These are phyloP conservation scores for Andrena marginata DNA, from an alignment of 2,888 invertebrate species.

Conservation along the genomic window DNA sequence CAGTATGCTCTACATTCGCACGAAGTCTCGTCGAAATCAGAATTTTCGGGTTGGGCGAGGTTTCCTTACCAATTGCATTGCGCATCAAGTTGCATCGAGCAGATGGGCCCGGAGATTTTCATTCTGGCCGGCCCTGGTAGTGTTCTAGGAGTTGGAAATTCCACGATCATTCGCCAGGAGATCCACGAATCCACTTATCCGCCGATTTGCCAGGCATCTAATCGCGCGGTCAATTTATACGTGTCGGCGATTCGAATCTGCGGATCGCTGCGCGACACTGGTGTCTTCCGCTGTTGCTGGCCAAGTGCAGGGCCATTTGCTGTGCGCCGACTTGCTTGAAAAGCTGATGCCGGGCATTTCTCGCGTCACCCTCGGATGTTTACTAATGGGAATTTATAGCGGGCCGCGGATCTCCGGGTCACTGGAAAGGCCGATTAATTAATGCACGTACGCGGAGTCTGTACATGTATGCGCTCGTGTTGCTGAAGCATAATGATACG, in stretches of 20 bases:
- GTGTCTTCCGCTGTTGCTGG: constrained; percentile 4
- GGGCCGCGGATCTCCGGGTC: no score
- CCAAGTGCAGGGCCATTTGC: constrained; percentile 12
- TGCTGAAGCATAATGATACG: background rate
- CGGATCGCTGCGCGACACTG: constrained; percentile 12
- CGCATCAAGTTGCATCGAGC: background rate
- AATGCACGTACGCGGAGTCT: background rate
- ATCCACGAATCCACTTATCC: constrained; percentile 45
- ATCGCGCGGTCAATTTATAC: constrained; percentile 45
- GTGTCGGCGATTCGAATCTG: constrained; percentile 43
- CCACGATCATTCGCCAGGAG: constrained; percentile 29
- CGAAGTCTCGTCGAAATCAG: no score
- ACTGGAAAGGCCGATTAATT: background rate
- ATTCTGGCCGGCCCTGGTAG: background rate
- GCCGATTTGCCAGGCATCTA: constrained; percentile 43
- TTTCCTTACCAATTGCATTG: no score
- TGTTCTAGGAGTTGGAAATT: constrained; percentile 18
- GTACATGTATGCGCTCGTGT: background rate
- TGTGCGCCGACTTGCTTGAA: background rate
- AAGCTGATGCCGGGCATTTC: background rate
- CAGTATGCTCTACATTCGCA: no score
- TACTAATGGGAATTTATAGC: no score
- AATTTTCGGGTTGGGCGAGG: no score
- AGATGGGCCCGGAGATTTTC: background rate
- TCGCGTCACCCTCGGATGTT: background rate